Conservation (phyloP, 2,888 invertebrate species). For the Nymphalis c-album region DNA sequence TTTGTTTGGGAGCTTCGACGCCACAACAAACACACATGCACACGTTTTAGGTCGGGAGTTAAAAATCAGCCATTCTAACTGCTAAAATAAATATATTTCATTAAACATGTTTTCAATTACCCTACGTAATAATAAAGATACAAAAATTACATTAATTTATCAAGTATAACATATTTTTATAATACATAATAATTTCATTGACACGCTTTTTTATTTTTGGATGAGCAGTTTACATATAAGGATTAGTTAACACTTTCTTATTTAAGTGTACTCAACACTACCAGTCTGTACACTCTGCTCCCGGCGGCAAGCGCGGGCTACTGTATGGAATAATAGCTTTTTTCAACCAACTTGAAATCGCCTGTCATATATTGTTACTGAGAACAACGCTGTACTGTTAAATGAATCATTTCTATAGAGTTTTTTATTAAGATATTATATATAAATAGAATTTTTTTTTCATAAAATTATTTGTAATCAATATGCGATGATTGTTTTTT, state of each 20-base stretch:
- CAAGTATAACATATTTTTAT: too few relatives aligned
- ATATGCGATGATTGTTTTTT: too few relatives aligned
- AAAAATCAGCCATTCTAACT: too few relatives aligned
- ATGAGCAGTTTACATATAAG: not conserved
- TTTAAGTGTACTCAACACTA: slow-evolving; percentile 46
- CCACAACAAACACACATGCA: too few relatives aligned
- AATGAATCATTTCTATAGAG: slow-evolving; percentile 18
- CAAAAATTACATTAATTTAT: too few relatives aligned
- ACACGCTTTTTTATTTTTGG: not conserved
- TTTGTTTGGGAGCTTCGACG: too few relatives aligned
- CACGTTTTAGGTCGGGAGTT: too few relatives aligned
- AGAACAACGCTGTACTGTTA: slow-evolving; percentile 18
- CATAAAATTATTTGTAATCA: too few relatives aligned
- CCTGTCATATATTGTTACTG: slow-evolving; percentile 60
- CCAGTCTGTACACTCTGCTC: slow-evolving; percentile 32
- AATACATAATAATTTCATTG: too few relatives aligned
- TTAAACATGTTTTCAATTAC: too few relatives aligned
- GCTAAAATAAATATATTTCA: too few relatives aligned
- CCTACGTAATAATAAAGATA: too few relatives aligned
- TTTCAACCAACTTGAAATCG: slow-evolving; percentile 61
- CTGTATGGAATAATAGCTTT: slow-evolving; percentile 74
- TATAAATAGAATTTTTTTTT: not conserved
- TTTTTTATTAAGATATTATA: not conserved
- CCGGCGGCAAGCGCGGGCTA: slow-evolving; percentile 57
- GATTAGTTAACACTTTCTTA: slow-evolving; percentile 44